phyloP scores from a whole-genome alignment of 2,113 vertebrate genomes.

The Chaetura pelagica region DNA sequence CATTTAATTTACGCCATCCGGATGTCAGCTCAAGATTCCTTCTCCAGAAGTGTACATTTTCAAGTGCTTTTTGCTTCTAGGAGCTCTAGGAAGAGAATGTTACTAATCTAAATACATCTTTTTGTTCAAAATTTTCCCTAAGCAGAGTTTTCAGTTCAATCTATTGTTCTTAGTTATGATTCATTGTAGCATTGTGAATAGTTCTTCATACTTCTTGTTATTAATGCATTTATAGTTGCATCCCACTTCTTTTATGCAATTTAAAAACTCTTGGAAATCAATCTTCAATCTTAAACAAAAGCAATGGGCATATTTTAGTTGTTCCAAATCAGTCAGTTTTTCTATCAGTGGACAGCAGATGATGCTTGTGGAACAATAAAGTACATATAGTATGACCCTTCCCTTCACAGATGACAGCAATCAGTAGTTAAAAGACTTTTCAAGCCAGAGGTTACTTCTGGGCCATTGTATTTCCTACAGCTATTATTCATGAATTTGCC shows the following conservation, averaged over 20 bases:
- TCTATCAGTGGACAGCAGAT: background rate
- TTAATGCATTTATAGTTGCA: background rate
- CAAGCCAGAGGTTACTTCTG: background rate
- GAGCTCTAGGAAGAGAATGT: background rate
- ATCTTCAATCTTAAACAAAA: background rate
- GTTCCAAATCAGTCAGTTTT: background rate
- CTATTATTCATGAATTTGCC: conserved; percentile 9
- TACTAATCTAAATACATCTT: background rate
- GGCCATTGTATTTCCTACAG: background rate
- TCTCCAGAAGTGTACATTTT: background rate
- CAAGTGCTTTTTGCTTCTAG: background rate
- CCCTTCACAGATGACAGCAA: conserved; percentile 15
- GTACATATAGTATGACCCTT: background rate
- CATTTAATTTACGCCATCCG: background rate
- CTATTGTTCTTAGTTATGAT: background rate
- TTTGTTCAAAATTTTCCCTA: background rate
- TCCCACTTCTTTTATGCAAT: background rate
- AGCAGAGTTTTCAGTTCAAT: background rate
- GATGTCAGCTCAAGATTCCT: background rate
- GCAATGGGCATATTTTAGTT: background rate
- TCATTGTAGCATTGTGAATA: background rate
- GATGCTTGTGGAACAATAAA: background rate
- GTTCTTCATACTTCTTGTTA: background rate
- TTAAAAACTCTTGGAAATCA: background rate
- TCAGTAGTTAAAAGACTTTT: background rate